Base-by-base conservation (phyloP, 2,888 invertebrate genomes). In the Agonum fuliginosum region DNA sequence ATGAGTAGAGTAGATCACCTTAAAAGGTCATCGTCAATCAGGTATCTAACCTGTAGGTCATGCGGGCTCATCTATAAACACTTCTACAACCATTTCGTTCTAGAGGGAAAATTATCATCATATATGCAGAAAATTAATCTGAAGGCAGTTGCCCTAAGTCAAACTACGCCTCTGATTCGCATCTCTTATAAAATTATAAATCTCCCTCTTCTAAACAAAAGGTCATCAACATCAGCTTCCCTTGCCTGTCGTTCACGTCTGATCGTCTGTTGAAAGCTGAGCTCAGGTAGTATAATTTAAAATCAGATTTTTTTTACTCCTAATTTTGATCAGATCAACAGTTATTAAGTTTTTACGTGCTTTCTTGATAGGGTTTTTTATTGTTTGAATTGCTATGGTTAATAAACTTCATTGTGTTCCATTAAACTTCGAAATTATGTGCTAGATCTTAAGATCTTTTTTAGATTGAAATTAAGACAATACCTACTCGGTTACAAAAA, bases 341-440 rank as follows among this genome's bases (percentile, higher is more conserved):
- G 54, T 72, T 72, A 72, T 72, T 72, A 72, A 41, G 72, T 58
- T 72, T 72, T 72, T 72, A 72, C 54, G 58, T 72, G 54, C 27
- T 19, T 19, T 54, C 24, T 70, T 37, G 46, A 46, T 70, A 70
- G 19, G 12, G 48, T 46, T 70, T 70, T 70, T 70, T 70, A 46
- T 70, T 70, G 41, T 43, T 54, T 17, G 27, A 1, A 62, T 27
- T 17, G 34, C 58, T 17, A 30, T 62, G 58, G 58, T 27, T 62
- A 62, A 62, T 62, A 62, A 62, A 62, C 30, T 30, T 17, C 17
- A 19, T 30, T 30, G 58, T 19, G 12, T 54, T 22, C 54, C 24
- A 54, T 54, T 54, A 54, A 62, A 30, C 58, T 62, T 14, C 14
- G 30, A 62, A 8, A 54, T 54, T 54, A 54, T 54, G 54, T 54